These are phyloP conservation scores for Propithecus deckenii DNA, from an alignment of 2,797 vertebrate species.

Conservation along the genomic window DNA sequence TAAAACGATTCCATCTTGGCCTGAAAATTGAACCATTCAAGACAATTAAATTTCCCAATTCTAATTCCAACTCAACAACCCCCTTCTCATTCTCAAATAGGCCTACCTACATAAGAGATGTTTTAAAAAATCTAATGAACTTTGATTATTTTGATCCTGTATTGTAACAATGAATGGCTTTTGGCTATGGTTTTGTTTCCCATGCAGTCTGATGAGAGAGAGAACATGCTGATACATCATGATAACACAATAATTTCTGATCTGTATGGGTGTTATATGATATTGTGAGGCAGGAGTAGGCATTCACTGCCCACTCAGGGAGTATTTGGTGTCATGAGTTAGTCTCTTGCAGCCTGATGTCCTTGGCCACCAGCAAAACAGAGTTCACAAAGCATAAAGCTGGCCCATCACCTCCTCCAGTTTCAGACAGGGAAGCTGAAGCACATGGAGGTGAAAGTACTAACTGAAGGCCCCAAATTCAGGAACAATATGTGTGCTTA, in stretches of 20 bases:
- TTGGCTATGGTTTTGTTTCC: neutral
- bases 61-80: neutral
- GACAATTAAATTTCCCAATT: neutral
- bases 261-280: rapidly evolving
- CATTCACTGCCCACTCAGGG: too few species aligned
- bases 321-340: neutral
- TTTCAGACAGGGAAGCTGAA: neutral
- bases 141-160: neutral
- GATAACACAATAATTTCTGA: rapidly evolving
- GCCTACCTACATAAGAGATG: neutral
- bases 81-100: neutral
- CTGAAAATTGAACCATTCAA: neutral
- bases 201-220: neutral
- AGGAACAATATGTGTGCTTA: neutral
- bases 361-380: neutral
- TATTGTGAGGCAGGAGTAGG: rapidly evolving
- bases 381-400: neutral
- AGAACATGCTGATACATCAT: rapidly evolving
- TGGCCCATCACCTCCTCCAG: neutral
- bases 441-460: rapidly evolving
- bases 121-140: neutral
- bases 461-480: rapidly evolving
- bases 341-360: neutral
- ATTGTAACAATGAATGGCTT: neutral
- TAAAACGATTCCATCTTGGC: neutral